Base-by-base conservation (phyloP, 2,113 vertebrate species). In the Hucho hucho region DNA sequence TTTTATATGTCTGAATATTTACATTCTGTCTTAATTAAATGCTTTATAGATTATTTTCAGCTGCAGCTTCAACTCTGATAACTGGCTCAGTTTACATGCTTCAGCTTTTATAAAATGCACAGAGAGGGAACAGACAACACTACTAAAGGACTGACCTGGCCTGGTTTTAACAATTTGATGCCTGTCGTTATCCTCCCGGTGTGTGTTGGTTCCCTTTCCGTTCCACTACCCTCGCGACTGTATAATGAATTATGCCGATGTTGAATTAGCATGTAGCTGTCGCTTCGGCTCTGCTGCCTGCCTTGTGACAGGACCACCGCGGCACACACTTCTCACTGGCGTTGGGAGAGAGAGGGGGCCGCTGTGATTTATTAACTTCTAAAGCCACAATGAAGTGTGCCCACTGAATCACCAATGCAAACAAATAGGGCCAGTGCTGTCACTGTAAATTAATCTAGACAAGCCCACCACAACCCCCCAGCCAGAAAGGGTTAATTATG, bases 221-320 rank as follows among this genome's bases (percentile, higher is more conserved):
- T 93, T 84, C 89, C 88, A 81, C 73, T 92, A 91, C 91, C 85
- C 89, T 85, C 80, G 87, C 81, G 88, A 89, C 87, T 90, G 88
- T 91, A 91, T 93, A 94, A 93, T 93, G 91, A 93, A 93, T 92
- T 91, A 92, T 89, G 90, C 86, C 87, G 81, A 87, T 90, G 91
- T 90, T 89, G 89, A 94, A 94, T 94, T 94, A 94, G 92, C 93
- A 93, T 93, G 93, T 92, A 91, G 91, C 92, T 92, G 92, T 93
- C 91, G 88, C 90, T 88, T 92, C 72, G 73, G 87, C 86, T 90
- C 89, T 85, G 87, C 84, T 77, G 89, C 88, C 79, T 78, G 84
- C 86, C 87, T 89, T 65, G 78, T 93, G 93, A 94, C 91, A 88
- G 90, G 91, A 92, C 93, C 91, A 93, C 93, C 93, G 84, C 80